Conservation (phyloP, 1,140 invertebrate genomes). For the Bombus difficillimus region DNA sequence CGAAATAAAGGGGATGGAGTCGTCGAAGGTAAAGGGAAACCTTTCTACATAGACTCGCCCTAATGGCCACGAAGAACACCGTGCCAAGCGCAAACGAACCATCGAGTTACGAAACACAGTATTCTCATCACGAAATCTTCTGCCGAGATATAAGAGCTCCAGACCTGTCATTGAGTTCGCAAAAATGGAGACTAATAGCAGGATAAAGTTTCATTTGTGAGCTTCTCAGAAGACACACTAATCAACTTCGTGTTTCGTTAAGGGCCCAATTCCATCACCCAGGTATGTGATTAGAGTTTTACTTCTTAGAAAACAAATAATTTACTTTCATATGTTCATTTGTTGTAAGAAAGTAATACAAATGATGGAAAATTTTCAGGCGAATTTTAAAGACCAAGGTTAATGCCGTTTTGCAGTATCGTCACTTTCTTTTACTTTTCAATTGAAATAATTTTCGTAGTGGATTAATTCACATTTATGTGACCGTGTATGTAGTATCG, state of each 20-base stretch:
- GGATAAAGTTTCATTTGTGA: background rate
- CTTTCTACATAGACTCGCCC: background rate
- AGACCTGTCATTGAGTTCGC: background rate
- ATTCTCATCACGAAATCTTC: constrained; percentile 10
- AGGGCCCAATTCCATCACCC: accelerated
- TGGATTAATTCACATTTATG: background rate
- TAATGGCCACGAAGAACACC: background rate
- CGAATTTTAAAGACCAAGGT: background rate
- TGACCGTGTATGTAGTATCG: no score
- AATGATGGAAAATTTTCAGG: background rate
- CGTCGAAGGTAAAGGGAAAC: background rate
- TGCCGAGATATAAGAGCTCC: no score
- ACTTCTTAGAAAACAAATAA: background rate
- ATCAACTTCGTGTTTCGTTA: background rate
- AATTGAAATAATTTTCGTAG: background rate
- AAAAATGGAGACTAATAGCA: background rate
- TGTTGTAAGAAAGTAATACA: background rate
- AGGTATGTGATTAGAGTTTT: background rate
- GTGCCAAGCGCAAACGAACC: background rate
- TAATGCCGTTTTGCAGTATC: no score
- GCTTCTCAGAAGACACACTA: background rate
- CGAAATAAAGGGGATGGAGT: background rate
- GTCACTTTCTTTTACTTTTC: background rate
- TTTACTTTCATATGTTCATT: background rate
- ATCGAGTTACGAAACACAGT: background rate